Evolutionary conservation across 2,888 invertebrate species (phyloP).

Genomic region (Callyntrura guangdongensis): DNA sequence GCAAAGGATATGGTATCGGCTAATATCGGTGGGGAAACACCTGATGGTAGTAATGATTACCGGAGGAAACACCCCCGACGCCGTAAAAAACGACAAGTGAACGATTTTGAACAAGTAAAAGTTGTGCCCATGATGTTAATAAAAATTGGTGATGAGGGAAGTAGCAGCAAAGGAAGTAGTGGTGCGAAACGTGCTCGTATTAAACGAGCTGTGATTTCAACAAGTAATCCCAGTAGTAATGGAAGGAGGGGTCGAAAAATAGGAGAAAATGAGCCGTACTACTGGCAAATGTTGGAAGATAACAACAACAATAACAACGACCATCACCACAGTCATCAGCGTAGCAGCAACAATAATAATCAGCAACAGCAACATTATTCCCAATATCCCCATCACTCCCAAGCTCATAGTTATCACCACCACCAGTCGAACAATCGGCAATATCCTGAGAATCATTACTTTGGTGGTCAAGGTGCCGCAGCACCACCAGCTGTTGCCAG

Average conservation of each 20-base stretch:
- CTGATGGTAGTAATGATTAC: slow-evolving; percentile 10
- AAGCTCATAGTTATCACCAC: slow-evolving; percentile 20
- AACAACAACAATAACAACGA: slow-evolving; percentile 59
- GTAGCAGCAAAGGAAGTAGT: neutral
- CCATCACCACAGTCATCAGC: slow-evolving; percentile 23
- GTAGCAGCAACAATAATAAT: neutral
- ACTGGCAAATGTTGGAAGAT: slow-evolving; percentile 76
- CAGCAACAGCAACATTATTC: slow-evolving; percentile 42
- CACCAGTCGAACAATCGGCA: slow-evolving; percentile 7
- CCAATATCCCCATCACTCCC: slow-evolving; percentile 37
- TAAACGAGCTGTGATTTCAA: slow-evolving; percentile 62
- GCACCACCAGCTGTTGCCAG: slow-evolving; percentile 57
- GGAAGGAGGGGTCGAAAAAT: slow-evolving; percentile 40
- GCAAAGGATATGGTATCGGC: slow-evolving; percentile 1
- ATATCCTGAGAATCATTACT: neutral
- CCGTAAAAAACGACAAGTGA: slow-evolving; percentile 39
- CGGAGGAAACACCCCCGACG: slow-evolving; percentile 16
- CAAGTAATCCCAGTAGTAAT: slow-evolving; percentile 32
- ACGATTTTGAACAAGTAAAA: neutral
- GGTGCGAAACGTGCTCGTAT: neutral
- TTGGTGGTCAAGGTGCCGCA: neutral
- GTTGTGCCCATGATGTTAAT: slow-evolving; percentile 15
- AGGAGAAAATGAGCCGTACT: slow-evolving; percentile 73
- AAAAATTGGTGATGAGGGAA: neutral
- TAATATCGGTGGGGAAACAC: neutral